Percentiles rank a stretch among this genome's conserved stretches.
Conservation (phyloP, 2,113 vertebrate species). For the Prinia subflava region DNA sequence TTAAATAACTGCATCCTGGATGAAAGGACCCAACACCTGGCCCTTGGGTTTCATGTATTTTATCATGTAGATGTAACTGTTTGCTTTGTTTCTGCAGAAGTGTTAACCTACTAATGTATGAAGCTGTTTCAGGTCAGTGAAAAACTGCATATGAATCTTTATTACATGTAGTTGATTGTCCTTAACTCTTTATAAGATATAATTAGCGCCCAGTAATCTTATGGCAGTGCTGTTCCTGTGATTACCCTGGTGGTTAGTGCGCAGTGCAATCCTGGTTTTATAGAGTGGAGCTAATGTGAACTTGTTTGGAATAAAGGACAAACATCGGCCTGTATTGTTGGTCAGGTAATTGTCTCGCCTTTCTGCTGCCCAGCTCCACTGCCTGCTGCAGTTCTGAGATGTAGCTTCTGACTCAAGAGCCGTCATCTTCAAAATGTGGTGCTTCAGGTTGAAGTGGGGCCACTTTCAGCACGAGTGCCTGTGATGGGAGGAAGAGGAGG, state of each 20-base stretch:
- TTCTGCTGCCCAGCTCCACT: neutral
- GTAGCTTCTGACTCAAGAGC: neutral
- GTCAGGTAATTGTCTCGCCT: neutral
- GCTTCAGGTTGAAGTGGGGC: neutral
- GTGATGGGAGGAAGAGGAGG: neutral
- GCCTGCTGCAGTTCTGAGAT: neutral
- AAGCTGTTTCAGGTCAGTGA: constrained; percentile 37
- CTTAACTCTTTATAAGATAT: constrained; percentile 37
- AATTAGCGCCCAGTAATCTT: constrained; percentile 18
- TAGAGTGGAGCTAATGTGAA: constrained; percentile 17
- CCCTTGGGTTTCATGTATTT: neutral
- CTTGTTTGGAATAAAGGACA: constrained; percentile 31
- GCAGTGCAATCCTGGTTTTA: constrained; percentile 31
- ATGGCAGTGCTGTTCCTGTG: neutral
- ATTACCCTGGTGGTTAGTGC: neutral
- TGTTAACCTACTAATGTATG: neutral
- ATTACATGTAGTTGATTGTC: constrained; percentile 18
- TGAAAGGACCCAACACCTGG: constrained; percentile 27
- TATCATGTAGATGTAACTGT: neutral
- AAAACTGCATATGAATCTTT: constrained; percentile 23
- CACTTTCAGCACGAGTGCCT: neutral
- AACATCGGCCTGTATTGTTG: neutral
- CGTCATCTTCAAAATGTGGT: neutral
- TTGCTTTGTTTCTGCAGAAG: constrained; percentile 35
- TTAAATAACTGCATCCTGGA: constrained; percentile 23